Evolutionary conservation across 2,888 invertebrate genomes (phyloP), one percentile per base, ranked within the genome.

Genomic region (Choreutis nemorana): DNA sequence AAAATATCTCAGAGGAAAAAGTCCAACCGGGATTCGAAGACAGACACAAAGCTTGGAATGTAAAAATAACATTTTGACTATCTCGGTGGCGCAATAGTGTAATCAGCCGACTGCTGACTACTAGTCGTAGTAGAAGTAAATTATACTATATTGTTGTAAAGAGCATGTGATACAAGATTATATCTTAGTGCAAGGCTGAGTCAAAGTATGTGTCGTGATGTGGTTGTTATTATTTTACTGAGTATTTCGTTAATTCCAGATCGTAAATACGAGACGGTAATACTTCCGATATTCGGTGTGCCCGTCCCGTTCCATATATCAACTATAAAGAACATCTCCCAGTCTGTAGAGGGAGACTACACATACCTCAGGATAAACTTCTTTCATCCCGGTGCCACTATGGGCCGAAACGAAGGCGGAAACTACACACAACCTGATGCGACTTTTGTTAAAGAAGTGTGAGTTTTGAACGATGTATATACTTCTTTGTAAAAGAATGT

Each of bases 231-330:
- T 23, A 23, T 11, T 23, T 23, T 10, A 6, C 23, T n/a, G n/a
- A n/a, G n/a, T n/a, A n/a, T n/a, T n/a, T n/a, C n/a, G n/a, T n/a
- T n/a, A n/a, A n/a, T 63, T 79, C 31, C 71, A 91, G 96, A 97
- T 78, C 89, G 90, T 48, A 97, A 95, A 73, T 97, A 97, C 62
- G 99, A 99, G 72, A 97, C 97, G 1, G 91, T 99, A n/a, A 96
- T 99, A 41, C 72, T 99, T 54, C 99, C 99, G 2, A 87, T 99
- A 45, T 98, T 94, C 79, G 98, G 98, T 34, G 82, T 94, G 25
- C 91, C 97, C 1, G 95, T 96, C 35, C 98, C 99, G 30, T 99
- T 96, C 68, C 99, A 99, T 64, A 99, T 99, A 60, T 96, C 97
- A 3, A 98, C 96, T 4, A 94, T 99, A 30, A 99, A 99, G 81